Conservation (phyloP, 2,888 invertebrate species). For the Cephonodes hylas region DNA sequence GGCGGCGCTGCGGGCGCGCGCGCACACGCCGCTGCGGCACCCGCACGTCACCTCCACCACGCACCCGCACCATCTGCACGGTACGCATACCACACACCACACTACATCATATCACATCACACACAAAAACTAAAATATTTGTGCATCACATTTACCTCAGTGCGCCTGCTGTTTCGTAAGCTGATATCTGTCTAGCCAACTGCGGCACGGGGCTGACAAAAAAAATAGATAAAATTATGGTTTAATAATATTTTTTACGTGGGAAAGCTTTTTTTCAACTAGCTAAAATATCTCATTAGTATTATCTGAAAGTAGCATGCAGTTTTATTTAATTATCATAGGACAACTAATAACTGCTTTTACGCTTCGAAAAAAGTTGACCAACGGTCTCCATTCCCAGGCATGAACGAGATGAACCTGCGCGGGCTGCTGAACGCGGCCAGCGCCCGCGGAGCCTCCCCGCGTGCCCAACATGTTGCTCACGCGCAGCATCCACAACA, state of each 20-base stretch:
- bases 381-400: conserved; percentile 33
- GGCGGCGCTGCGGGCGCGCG: conserved; percentile 39
- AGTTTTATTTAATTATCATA: too few relatives aligned
- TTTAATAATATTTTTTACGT: too few relatives aligned
- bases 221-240: too few relatives aligned
- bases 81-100: conserved; percentile 28
- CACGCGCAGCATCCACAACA: conserved; percentile 32
- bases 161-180: background rate
- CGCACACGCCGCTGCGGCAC: conserved; percentile 74
- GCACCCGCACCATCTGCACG: conserved; percentile 83
- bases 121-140: too few relatives aligned
- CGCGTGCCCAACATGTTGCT: background rate
- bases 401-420: conserved; percentile 72
- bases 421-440: conserved; percentile 70
- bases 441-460: conserved; percentile 16
- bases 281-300: too few relatives aligned
- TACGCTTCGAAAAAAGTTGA: too few relatives aligned
- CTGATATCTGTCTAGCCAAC: too few relatives aligned
- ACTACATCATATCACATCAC: background rate
- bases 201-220: too few relatives aligned
- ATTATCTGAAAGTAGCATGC: too few relatives aligned
- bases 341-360: too few relatives aligned
- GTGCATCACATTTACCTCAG: too few relatives aligned
- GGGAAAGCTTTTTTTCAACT: too few relatives aligned
- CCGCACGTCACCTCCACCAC: conserved; percentile 84